Conservation (phyloP, 2,797 vertebrate species). For the Eospalax fontanierii region DNA sequence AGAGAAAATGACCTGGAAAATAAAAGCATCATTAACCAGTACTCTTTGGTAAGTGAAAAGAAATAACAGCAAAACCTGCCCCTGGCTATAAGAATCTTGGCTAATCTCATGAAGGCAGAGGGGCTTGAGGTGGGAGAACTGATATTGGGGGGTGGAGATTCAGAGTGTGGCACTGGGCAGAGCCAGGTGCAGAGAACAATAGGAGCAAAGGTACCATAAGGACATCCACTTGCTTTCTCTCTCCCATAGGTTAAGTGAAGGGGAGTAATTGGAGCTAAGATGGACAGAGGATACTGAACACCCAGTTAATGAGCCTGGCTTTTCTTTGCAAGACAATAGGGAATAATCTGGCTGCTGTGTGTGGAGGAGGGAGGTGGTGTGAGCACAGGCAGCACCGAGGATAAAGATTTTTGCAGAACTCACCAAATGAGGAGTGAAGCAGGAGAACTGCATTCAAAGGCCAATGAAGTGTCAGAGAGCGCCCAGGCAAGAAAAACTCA, state of each 20-base stretch:
- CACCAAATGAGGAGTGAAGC: neutral
- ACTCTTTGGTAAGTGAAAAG: neutral
- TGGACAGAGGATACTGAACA: neutral
- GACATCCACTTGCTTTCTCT: neutral
- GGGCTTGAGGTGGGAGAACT: neutral
- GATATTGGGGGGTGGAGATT: neutral
- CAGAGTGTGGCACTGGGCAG: neutral
- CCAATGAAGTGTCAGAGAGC: neutral
- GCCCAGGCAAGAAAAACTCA: neutral
- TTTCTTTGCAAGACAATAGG: conserved; percentile 50
- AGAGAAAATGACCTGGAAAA: neutral
- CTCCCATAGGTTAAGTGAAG: neutral
- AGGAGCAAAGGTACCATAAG: neutral
- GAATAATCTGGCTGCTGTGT: neutral
- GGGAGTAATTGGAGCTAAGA: conserved; percentile 10
- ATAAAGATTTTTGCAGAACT: neutral
- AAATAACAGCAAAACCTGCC: neutral
- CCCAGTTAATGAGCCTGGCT: neutral
- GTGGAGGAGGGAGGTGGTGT: neutral
- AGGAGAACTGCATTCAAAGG: neutral
- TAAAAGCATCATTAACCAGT: neutral
- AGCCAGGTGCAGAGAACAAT: neutral
- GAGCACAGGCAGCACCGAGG: neutral
- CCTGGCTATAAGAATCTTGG: neutral
- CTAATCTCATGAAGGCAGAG: neutral